A percentile compares a stretch with the other conserved stretches of the same genome.
Conservation (phyloP, 2,113 vertebrate species). For the Prietella phreatophila region DNA sequence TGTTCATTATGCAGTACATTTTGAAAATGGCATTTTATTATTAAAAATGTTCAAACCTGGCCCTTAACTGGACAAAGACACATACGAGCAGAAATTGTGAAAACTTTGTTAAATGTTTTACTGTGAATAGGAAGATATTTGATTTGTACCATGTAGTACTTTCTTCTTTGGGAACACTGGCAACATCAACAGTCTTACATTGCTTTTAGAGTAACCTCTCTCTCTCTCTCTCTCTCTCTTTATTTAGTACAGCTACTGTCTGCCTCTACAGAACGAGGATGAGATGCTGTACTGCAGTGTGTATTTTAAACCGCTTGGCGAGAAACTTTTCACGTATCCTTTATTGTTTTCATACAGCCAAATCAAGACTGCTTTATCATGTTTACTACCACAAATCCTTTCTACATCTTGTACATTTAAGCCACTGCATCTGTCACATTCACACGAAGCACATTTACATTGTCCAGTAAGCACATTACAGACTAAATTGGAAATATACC, state of each 20-base stretch:
- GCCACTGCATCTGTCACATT: neutral
- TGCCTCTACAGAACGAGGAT: slow-evolving; percentile 73
- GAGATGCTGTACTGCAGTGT: slow-evolving; percentile 78
- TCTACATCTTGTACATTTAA: neutral
- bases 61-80: neutral
- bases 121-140: neutral
- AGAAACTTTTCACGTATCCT: slow-evolving; percentile 85
- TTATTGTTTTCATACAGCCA: neutral
- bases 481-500: neutral
- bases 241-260: slow-evolving; percentile 85
- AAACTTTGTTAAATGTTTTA: neutral
- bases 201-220: neutral
- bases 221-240: slow-evolving; percentile 17
- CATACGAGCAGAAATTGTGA: neutral
- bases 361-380: slow-evolving; percentile 48
- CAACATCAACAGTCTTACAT: neutral
- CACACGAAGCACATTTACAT: neutral
- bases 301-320: slow-evolving; percentile 81
- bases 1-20: neutral
- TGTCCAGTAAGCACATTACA: neutral
- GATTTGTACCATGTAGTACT: neutral
- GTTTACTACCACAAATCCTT: neutral
- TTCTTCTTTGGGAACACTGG: neutral
- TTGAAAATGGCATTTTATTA: neutral
- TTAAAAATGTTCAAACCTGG: neutral